These are phyloP conservation scores for Silurus lanzhouensis DNA, from an alignment of 2,797 vertebrate species.

Conservation along the genomic window DNA sequence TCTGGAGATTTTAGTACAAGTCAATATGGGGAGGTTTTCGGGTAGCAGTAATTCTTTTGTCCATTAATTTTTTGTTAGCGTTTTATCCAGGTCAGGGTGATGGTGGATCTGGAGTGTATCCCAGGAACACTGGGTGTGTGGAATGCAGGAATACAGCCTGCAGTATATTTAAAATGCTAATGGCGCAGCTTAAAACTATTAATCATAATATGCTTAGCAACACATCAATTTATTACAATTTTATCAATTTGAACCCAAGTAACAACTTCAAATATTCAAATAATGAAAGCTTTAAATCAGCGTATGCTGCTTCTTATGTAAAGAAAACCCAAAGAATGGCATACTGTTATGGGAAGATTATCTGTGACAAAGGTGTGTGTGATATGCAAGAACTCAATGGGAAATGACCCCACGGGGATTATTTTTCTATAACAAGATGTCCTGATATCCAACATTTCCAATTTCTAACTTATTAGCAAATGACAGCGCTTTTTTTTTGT, in stretches of 20 bases:
- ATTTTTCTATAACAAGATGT: not conserved
- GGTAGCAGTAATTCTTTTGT: not conserved
- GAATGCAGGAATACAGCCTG: not conserved
- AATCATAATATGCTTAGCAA: not conserved
- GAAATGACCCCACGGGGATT: not conserved
- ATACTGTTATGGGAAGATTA: not conserved
- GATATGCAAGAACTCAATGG: not conserved
- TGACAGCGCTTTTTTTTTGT: not conserved
- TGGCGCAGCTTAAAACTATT: not conserved
- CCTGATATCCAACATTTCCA: not conserved
- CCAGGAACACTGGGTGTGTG: not conserved
- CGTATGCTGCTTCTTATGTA: not conserved
- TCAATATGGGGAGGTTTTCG: not conserved
- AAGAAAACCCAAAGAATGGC: not conserved
- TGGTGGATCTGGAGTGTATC: not conserved
- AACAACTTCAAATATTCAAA: not conserved
- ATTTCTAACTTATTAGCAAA: not conserved
- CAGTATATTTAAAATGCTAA: not conserved
- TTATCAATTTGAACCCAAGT: not conserved
- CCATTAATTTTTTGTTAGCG: not conserved
- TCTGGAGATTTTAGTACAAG: not conserved
- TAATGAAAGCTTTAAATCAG: not conserved
- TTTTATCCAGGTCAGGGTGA: not conserved
- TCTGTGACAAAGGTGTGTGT: not conserved
- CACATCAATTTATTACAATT: not conserved